These are phyloP conservation scores for Orius laevigatus DNA, from an alignment of 1,140 invertebrate genomes.

Conservation along the genomic window DNA sequence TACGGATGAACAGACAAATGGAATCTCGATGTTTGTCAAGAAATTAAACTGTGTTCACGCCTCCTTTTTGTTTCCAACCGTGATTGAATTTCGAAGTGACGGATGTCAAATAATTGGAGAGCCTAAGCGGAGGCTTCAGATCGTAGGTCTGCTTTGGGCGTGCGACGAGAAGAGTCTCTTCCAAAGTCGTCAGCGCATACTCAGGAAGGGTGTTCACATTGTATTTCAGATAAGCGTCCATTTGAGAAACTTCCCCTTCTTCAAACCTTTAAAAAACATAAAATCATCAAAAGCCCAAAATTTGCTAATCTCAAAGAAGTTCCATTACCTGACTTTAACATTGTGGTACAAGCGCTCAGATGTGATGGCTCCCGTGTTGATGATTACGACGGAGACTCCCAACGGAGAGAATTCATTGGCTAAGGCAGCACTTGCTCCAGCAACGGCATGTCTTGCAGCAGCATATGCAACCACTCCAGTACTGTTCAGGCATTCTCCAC, in stretches of 20 bases:
- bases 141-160: slow-evolving; percentile 17
- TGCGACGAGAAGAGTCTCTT: slow-evolving; percentile 18
- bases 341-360: slow-evolving; percentile 40
- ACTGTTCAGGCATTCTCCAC: slow-evolving; percentile 24
- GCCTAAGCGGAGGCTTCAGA: slow-evolving; percentile 13
- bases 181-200: slow-evolving; percentile 15
- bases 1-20: too few relatives aligned
- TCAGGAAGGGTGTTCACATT: slow-evolving; percentile 15
- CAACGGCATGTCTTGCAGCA: slow-evolving; percentile 48
- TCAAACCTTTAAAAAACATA: slow-evolving; percentile 5
- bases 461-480: slow-evolving; percentile 43
- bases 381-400: slow-evolving; percentile 53
- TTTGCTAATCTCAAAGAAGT: neutral
- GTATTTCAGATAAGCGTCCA: slow-evolving; percentile 18
- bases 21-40: too few relatives aligned
- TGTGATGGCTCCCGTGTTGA: slow-evolving; percentile 50
- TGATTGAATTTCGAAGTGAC: slow-evolving; percentile 16
- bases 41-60: too few relatives aligned
- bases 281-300: neutral
- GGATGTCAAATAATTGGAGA: slow-evolving; percentile 19
- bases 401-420: slow-evolving; percentile 45
- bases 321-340: slow-evolving; percentile 30
- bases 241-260: neutral
- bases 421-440: slow-evolving; percentile 52
- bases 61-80: too few relatives aligned